These are phyloP conservation scores for Apantesis nais DNA, from an alignment of 2,888 invertebrate species.

Conservation along the genomic window DNA sequence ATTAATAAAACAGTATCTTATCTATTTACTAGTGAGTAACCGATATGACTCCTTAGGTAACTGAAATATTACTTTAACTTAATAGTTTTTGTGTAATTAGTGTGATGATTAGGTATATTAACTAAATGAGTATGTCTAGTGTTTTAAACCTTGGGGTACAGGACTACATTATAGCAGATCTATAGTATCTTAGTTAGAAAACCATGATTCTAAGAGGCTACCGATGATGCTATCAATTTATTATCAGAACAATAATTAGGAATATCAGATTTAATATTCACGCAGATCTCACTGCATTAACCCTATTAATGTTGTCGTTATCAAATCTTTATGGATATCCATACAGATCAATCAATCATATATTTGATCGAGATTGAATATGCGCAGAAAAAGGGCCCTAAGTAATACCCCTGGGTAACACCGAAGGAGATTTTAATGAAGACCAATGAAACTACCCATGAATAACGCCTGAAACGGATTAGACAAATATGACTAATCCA, in stretches of 20 bases:
- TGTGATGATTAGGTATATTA: no score
- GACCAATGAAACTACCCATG: background rate
- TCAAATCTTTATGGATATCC: background rate
- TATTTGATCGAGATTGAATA: no score
- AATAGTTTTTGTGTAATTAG: no score
- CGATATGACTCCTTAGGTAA: background rate
- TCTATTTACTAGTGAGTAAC: background rate
- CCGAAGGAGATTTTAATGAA: background rate
- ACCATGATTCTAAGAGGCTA: background rate
- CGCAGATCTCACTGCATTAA: background rate
- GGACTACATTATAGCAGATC: no score
- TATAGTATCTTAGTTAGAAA: no score
- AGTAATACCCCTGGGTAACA: background rate
- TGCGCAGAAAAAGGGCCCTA: background rate
- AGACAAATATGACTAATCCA: no score
- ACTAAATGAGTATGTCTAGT: no score
- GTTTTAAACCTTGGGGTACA: no score
- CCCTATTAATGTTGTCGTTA: background rate
- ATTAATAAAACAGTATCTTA: background rate
- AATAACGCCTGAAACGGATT: background rate
- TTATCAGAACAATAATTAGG: background rate
- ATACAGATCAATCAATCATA: no score
- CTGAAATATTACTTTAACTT: background rate
- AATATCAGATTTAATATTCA: background rate
- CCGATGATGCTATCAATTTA: no score